phyloP scores from a whole-genome alignment of 2,113 vertebrate species.

The Chelonoidis abingdonii region DNA sequence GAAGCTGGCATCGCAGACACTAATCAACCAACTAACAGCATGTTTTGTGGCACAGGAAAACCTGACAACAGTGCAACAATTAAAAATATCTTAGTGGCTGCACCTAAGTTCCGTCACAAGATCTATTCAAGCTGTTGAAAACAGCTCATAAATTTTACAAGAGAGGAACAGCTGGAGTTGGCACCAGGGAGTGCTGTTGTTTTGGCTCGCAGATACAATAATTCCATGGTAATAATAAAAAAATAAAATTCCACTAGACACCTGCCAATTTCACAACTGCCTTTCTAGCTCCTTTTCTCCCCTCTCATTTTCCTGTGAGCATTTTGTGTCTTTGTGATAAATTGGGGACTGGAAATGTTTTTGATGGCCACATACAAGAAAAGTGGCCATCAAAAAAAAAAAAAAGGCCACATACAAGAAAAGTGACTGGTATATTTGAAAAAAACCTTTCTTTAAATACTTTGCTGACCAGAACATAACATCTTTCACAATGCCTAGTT shows the following conservation, averaged over 20 bases:
- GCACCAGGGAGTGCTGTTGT: conserved; percentile 60
- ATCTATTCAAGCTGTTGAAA: conserved; percentile 48
- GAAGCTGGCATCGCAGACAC: not conserved
- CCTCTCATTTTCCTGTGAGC: not conserved
- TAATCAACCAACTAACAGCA: not conserved
- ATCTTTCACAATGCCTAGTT: conserved; percentile 26
- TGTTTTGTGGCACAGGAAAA: not conserved
- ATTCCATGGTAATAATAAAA: conserved; percentile 37
- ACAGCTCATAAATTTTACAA: conserved; percentile 68
- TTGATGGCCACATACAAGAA: conserved; percentile 8
- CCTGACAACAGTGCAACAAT: not conserved
- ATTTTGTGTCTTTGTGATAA: conserved; percentile 21
- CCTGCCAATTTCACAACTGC: not conserved
- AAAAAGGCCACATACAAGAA: conserved; percentile 16
- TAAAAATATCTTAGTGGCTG: conserved; percentile 8
- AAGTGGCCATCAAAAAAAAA: not conserved
- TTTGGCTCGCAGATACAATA: conserved; percentile 71
- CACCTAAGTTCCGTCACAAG: conserved; percentile 25
- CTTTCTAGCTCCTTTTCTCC: not conserved
- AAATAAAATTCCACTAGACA: not conserved
- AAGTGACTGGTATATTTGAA: conserved; percentile 31
- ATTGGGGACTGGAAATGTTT: not conserved
- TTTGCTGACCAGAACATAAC: conserved; percentile 45
- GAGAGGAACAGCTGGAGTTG: conserved; percentile 72
- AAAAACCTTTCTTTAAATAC: conserved; percentile 1